phyloP scores from a whole-genome alignment of 1,140 invertebrate genomes.

The Thaumatotibia leucotreta region DNA sequence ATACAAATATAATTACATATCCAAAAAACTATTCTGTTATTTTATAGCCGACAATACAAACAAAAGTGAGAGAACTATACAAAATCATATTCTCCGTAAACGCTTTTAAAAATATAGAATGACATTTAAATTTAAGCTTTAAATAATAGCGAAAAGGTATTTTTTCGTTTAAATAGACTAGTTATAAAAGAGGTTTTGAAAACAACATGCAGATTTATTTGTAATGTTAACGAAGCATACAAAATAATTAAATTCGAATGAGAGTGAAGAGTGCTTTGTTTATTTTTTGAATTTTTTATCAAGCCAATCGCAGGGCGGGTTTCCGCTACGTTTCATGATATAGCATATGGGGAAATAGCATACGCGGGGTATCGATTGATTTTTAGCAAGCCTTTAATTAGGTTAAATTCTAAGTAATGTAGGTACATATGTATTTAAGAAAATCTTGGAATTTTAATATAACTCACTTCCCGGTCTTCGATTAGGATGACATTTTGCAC shows the following conservation, averaged over 20 bases:
- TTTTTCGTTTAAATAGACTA: not conserved
- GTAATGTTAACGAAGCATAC: conserved; percentile 11
- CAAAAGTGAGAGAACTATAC: not conserved
- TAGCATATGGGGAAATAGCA: no score
- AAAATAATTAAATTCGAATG: conserved; percentile 15
- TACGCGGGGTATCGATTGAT: no score
- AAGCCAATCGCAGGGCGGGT: not conserved
- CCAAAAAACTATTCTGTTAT: not conserved
- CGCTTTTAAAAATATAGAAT: not conserved
- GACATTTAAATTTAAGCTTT: not conserved
- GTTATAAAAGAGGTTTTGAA: not conserved
- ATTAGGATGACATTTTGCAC: no score
- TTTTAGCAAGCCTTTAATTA: no score
- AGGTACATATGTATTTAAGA: no score
- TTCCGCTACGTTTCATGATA: conserved; percentile 16
- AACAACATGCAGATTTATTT: not conserved
- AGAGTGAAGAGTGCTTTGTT: not conserved
- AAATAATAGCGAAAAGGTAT: not conserved
- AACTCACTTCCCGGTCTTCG: no score
- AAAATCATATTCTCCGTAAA: not conserved
- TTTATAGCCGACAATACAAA: not conserved
- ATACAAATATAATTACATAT: not conserved
- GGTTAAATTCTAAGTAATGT: no score
- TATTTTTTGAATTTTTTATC: conserved; percentile 15
- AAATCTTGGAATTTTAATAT: no score